Percentiles rank a stretch among this genome's conserved stretches.
Evolutionary conservation across 2,113 vertebrate genomes (phyloP).

Genomic region (Percopsis transmontana): DNA sequence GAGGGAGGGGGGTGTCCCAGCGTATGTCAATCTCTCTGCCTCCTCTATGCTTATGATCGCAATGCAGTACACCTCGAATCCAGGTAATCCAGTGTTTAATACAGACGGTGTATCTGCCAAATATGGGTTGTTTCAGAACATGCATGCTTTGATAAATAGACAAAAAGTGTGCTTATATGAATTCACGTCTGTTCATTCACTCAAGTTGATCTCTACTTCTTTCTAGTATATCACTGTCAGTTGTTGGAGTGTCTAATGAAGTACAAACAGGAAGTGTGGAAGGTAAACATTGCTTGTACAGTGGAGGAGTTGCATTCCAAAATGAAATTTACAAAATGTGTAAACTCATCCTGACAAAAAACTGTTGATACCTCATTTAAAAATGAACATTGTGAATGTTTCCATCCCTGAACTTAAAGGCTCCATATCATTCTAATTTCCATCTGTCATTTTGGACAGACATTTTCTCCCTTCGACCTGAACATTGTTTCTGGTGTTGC

Average conservation of each 20-base stretch:
- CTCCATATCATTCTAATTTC: too few relatives aligned
- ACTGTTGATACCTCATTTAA: background rate
- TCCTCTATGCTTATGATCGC: constrained; percentile 99
- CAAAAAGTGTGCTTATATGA: background rate
- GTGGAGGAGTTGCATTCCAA: constrained; percentile 4
- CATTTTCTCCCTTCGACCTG: too few relatives aligned
- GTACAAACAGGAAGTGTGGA: constrained; percentile 99
- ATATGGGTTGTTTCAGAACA: too few relatives aligned
- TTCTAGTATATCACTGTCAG: constrained; percentile 97
- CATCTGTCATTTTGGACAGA: too few relatives aligned
- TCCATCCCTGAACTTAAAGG: too few relatives aligned
- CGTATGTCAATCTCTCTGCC: constrained; percentile 96
- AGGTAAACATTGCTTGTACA: constrained; percentile 78
- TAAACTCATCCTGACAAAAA: background rate
- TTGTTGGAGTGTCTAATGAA: constrained; percentile 99
- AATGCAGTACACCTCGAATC: constrained; percentile 99
- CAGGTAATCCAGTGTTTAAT: constrained; percentile 78
- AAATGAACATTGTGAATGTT: background rate
- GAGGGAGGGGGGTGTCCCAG: constrained; percentile 90
- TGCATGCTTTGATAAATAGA: background rate
- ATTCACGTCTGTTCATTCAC: background rate
- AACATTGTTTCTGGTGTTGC: too few relatives aligned
- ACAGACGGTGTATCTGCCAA: too few relatives aligned
- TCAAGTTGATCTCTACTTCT: constrained; percentile 26
- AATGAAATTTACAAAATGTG: background rate